phyloP scores from a whole-genome alignment of 2,113 vertebrate species.

The Ceyx cyanopectus region DNA sequence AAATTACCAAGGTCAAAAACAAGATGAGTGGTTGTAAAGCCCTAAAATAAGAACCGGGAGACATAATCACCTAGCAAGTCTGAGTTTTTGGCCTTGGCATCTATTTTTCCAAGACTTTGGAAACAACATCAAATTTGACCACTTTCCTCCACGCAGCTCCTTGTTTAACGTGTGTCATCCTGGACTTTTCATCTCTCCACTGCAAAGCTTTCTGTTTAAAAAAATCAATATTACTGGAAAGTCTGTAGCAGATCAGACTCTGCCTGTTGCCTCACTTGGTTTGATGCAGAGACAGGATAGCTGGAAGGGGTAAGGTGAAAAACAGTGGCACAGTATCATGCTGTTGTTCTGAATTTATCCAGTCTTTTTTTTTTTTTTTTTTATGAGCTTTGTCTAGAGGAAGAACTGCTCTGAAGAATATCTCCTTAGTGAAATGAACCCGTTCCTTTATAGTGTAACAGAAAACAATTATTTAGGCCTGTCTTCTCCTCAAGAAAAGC shows the following conservation, averaged over 20 bases:
- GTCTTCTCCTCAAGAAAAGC: neutral
- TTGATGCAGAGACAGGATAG: neutral
- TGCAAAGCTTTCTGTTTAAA: neutral
- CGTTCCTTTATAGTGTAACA: neutral
- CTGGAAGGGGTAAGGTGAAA: neutral
- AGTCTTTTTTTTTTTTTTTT: too few relatives aligned
- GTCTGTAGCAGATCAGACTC: neutral
- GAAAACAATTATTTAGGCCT: neutral
- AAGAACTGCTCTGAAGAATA: neutral
- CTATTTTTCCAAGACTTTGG: neutral
- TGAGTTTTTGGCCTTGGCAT: neutral
- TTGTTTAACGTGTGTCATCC: neutral
- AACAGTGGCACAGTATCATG: neutral
- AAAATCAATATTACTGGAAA: neutral
- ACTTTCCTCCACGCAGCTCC: neutral
- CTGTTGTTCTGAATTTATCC: neutral
- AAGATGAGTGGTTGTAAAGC: neutral
- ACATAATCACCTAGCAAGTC: neutral
- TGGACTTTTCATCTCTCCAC: neutral
- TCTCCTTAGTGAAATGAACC: neutral
- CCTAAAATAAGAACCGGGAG: conserved; percentile 1
- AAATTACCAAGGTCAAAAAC: neutral
- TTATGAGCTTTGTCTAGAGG: too few relatives aligned
- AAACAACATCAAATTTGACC: neutral
- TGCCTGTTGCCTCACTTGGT: neutral